phyloP scores from a whole-genome alignment of 2,888 invertebrate species.

The Tenthredo notha region DNA sequence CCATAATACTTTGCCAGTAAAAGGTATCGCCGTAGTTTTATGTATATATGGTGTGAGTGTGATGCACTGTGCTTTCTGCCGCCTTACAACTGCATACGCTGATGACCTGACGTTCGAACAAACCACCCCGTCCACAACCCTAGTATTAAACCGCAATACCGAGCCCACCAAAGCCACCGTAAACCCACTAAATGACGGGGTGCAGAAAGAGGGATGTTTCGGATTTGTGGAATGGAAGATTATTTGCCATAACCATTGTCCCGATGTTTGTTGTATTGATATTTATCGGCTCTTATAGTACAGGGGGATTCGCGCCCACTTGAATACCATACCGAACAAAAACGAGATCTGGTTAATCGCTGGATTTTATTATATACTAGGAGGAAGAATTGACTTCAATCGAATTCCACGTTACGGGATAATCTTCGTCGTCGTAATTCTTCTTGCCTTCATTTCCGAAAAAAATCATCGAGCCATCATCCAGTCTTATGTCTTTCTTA shows the following conservation, averaged over 20 bases:
- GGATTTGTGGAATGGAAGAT: conserved; percentile 52
- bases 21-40: conserved; percentile 15
- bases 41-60: background rate
- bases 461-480: background rate
- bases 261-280: conserved; percentile 74
- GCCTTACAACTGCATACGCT: background rate
- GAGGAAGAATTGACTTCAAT: background rate
- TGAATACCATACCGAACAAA: background rate
- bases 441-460: background rate
- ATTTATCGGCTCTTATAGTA: conserved; percentile 69
- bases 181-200: conserved; percentile 50
- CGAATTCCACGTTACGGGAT: background rate
- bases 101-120: conserved; percentile 38
- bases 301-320: conserved; percentile 19
- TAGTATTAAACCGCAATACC: conserved; percentile 25
- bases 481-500: too few species aligned
- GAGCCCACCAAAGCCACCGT: conserved; percentile 47
- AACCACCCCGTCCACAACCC: background rate
- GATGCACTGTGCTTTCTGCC: background rate
- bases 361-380: background rate
- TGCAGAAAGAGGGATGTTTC: conserved; percentile 41
- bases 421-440: background rate
- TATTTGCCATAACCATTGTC: conserved; percentile 41
- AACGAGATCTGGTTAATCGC: background rate
- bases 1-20: conserved; percentile 25